phyloP scores from a whole-genome alignment of 1,140 invertebrate genomes.

The Drosophila sulfurigaster region DNA sequence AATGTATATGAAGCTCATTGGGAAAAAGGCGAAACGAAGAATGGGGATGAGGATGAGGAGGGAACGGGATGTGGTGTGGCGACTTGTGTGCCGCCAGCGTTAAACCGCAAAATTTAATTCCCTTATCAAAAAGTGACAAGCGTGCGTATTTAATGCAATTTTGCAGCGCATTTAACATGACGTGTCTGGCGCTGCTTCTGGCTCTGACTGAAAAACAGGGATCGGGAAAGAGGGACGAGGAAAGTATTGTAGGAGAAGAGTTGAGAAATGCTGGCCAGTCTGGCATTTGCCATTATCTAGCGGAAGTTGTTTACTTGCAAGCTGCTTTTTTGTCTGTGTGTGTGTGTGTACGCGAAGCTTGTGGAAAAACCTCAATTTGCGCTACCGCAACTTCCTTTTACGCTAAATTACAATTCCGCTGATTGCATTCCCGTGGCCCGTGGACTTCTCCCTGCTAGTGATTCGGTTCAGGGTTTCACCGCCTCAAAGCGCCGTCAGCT shows the following conservation, averaged over 20 bases:
- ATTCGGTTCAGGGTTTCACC: no score
- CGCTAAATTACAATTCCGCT: constrained; percentile 82
- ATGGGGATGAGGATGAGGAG: background rate
- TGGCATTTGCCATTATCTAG: constrained; percentile 69
- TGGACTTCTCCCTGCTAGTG: background rate
- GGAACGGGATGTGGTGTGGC: constrained; percentile 11
- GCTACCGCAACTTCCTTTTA: constrained; percentile 66
- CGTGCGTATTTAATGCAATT: constrained; percentile 85
- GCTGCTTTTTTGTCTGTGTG: constrained; percentile 33
- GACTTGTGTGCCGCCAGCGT: constrained; percentile 62
- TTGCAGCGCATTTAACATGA: constrained; percentile 84
- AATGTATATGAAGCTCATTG: background rate
- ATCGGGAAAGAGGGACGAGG: background rate
- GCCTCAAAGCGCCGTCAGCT: constrained; percentile 70
- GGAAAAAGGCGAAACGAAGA: background rate
- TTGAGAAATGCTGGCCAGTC: constrained; percentile 29
- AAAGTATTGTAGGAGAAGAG: background rate
- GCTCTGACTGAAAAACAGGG: background rate
- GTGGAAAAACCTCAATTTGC: constrained; percentile 65
- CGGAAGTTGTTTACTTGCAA: constrained; percentile 75
- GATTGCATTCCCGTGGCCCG: constrained; percentile 68
- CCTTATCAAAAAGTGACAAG: constrained; percentile 84
- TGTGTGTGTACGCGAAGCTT: constrained; percentile 9
- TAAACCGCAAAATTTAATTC: constrained; percentile 85
- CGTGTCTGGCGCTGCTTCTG: constrained; percentile 41